A percentile compares a stretch with the other conserved stretches of the same genome.
phyloP scores from a whole-genome alignment of 2,797 vertebrate species.

The Sebastes trivittatus region DNA sequence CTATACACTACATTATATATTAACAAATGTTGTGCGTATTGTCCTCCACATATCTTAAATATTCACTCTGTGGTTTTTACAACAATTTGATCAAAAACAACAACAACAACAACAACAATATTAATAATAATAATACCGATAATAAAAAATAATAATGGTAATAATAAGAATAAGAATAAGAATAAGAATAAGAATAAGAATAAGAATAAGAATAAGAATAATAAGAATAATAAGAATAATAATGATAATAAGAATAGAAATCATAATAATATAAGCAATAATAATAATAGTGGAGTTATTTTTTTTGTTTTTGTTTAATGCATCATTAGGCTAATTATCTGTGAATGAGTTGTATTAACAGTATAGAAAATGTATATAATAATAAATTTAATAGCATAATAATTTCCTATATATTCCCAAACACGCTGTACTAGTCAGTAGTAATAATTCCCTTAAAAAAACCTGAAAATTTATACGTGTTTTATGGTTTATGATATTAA shows the following conservation, averaged over 20 bases:
- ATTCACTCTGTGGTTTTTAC: neutral
- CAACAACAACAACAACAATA: too few species aligned
- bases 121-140: rapidly evolving
- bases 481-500: neutral
- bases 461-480: neutral
- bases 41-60: neutral
- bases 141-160: neutral
- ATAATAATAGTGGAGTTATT: neutral
- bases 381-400: too few species aligned
- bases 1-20: neutral
- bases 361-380: neutral
- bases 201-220: too few species aligned
- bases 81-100: too few species aligned
- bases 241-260: neutral
- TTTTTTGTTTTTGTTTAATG: neutral
- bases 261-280: neutral
- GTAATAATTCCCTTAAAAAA: neutral
- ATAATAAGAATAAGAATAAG: neutral
- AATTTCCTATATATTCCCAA: neutral
- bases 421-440: neutral
- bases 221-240: neutral
- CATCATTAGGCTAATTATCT: neutral
- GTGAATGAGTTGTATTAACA: neutral
- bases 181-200: too few species aligned
- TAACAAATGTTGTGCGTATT: neutral